Conservation (phyloP, 2,113 vertebrate genomes). For the Marcusenius ussheri region DNA sequence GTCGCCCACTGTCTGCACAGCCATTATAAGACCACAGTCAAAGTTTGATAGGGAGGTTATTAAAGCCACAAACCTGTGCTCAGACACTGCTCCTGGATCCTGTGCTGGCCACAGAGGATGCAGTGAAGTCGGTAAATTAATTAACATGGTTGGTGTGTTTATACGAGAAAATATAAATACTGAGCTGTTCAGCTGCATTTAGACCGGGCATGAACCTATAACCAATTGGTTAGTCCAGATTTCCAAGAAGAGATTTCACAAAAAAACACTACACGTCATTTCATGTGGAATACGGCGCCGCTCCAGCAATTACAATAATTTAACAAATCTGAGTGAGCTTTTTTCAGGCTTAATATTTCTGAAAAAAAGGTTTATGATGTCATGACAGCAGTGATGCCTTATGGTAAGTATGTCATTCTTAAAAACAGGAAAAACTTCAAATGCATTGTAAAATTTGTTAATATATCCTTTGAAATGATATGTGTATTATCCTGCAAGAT, state of each 20-base stretch:
- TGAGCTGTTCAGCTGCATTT: background rate
- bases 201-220: background rate
- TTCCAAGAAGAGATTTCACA: background rate
- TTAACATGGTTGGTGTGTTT: background rate
- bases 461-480: background rate
- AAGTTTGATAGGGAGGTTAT: background rate
- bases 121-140: background rate
- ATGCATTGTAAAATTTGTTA: background rate
- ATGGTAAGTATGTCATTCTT: background rate
- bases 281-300: background rate
- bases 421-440: background rate
- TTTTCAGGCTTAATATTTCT: background rate
- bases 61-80: background rate
- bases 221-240: background rate
- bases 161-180: background rate
- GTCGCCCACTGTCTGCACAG: background rate
- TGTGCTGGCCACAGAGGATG: background rate
- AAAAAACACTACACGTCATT: background rate
- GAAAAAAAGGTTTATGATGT: background rate
- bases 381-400: background rate
- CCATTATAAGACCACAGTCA: background rate
- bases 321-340: background rate
- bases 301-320: background rate
- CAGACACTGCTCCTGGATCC: background rate
- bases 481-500: background rate